phyloP scores from a whole-genome alignment of 2,797 vertebrate species.

The Chiloscyllium punctatum region DNA sequence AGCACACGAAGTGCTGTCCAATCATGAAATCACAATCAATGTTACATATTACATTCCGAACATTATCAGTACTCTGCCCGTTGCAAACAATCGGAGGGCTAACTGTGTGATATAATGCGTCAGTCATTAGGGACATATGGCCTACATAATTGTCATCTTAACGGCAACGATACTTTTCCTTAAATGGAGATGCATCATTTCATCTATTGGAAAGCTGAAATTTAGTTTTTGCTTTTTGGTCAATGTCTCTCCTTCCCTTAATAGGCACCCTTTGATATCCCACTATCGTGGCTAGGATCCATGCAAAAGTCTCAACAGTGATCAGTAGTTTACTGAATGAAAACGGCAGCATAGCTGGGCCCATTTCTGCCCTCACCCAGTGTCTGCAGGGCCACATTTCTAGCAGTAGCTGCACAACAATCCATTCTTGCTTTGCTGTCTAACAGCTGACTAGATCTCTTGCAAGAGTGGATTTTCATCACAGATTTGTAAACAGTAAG shows the following conservation, averaged over 20 bases:
- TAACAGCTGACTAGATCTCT: background rate
- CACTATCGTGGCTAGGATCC: background rate
- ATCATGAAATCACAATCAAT: too few relatives aligned
- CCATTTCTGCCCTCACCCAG: background rate
- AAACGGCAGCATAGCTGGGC: background rate
- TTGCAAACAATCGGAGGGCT: too few relatives aligned
- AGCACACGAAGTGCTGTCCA: too few relatives aligned
- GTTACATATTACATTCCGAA: too few relatives aligned
- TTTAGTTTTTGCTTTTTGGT: background rate
- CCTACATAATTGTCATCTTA: too few relatives aligned
- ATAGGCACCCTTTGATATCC: background rate
- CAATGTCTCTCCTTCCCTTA: background rate
- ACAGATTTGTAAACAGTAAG: background rate
- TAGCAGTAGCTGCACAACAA: background rate
- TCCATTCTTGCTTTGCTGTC: background rate
- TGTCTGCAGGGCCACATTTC: background rate
- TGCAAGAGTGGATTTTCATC: background rate
- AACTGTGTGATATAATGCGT: too few relatives aligned
- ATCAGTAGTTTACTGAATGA: background rate
- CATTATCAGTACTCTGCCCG: too few relatives aligned
- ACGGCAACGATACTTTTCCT: too few relatives aligned
- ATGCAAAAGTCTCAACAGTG: background rate
- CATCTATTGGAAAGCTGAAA: background rate
- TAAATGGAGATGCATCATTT: background rate
- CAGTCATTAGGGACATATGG: too few relatives aligned